Base-by-base conservation (phyloP, 2,113 vertebrate species). In the Corapipo altera region DNA sequence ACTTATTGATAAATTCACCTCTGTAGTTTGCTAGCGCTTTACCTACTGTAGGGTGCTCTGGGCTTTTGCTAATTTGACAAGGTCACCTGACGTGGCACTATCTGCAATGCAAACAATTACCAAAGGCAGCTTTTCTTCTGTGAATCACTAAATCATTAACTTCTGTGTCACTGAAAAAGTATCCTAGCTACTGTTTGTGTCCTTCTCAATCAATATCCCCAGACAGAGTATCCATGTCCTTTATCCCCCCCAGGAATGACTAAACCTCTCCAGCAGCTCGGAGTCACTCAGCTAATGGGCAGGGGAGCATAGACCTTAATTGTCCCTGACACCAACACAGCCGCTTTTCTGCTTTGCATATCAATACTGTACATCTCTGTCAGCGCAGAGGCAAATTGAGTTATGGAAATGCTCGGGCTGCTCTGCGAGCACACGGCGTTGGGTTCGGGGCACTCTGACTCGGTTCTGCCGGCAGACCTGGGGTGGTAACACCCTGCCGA, bases 121-220 rank as follows among this genome's bases (percentile, higher is more conserved):
- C 90, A 92, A 91, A 97, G 93, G 95, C 58, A 69, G 43, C 93
- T 97, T 97, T 91, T 94, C 84, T 95, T 88, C 75, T 86, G 87
- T 84, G 93, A 96, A 95, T 97, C 97, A 94, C 96, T 93, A 98
- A 98, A 98, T 98, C 98, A 97, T 98, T 98, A 98, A 97, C 97
- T 98, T 97, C 93, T 93, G 94, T 97, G 95, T 98, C 97, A 95
- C 97, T 94, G 95, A 90, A 95, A 97, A 96, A 97, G 95, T 94
- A 97, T 96, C 96, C 97, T 96, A 97, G 97, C 97, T 98, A 90
- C 98, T 98, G 97, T 97, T 97, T 97, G 97, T 95, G 96, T 96
- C 97, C 95, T 92, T 85, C 73, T 94, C 97, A 97, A 98, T 98
- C 98, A 97, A 97, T 98, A 97, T 97, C 97, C 96, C 94, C 88